Conservation (phyloP, 2,888 invertebrate genomes). For the Osmoderma eremita region DNA sequence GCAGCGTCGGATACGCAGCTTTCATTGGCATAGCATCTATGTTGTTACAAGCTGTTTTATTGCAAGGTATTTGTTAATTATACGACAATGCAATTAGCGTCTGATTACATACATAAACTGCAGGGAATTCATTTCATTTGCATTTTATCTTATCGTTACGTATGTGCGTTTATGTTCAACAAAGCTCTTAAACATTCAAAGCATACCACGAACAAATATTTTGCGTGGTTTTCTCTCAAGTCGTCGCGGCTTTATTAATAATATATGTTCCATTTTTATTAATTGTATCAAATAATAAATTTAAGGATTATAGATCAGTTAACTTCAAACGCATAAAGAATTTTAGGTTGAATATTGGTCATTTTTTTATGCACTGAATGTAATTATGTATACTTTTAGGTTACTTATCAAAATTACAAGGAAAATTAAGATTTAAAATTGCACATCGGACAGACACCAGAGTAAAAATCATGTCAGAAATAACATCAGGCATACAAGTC, state of each 20-base stretch:
- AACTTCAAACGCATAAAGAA: too few species aligned
- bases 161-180: too few species aligned
- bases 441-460: conserved; percentile 71
- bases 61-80: conserved; percentile 62
- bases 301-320: too few species aligned
- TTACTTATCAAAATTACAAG: conserved; percentile 64
- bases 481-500: conserved; percentile 77
- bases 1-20: conserved; percentile 67
- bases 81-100: background rate
- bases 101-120: conserved; percentile 1
- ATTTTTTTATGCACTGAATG: too few species aligned
- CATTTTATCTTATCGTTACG: background rate
- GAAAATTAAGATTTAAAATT: conserved; percentile 63
- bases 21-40: conserved; percentile 72
- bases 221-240: background rate
- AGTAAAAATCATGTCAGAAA: conserved; percentile 78
- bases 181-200: too few species aligned
- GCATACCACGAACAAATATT: background rate
- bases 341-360: too few species aligned
- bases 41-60: conserved; percentile 64
- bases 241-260: too few species aligned
- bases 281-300: too few species aligned
- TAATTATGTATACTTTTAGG: conserved; percentile 54
- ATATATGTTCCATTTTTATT: too few species aligned
- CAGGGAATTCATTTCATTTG: background rate